Evolutionary conservation across 2,888 invertebrate genomes (phyloP).

Genomic region (Selenia dentaria): DNA sequence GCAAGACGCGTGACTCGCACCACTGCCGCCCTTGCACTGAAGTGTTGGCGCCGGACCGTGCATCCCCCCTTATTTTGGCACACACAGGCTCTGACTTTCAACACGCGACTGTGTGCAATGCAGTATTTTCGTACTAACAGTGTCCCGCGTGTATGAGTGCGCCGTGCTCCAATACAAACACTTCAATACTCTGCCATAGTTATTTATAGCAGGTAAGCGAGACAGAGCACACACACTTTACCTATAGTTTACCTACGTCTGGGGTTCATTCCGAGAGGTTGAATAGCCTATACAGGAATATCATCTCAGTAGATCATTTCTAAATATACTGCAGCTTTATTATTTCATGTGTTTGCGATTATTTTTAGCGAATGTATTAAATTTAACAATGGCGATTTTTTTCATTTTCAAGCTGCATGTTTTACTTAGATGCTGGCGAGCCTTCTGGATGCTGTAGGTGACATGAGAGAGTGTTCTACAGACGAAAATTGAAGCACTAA

Average conservation of each 20-base stretch:
- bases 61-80: constrained; percentile 49
- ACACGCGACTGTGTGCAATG: constrained; percentile 20
- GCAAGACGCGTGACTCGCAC: constrained; percentile 18
- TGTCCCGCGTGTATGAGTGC: constrained; percentile 29
- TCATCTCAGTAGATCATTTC: no score
- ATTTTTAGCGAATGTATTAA: background rate
- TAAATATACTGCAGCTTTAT: no score
- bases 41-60: constrained; percentile 38
- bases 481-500: no score
- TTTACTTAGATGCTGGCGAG: background rate
- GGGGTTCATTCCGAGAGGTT: no score
- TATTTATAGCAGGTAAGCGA: constrained; percentile 16
- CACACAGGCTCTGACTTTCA: constrained; percentile 20
- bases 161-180: constrained; percentile 15
- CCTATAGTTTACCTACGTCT: background rate
- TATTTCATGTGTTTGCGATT: background rate
- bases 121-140: constrained; percentile 20
- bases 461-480: background rate
- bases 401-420: background rate
- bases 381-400: background rate
- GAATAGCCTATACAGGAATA: no score
- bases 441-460: background rate
- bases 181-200: constrained; percentile 3
- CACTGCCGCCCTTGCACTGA: constrained; percentile 36
- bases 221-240: background rate